Evolutionary conservation across 2,113 vertebrate genomes (phyloP).

Genomic region (Sapajus apella): DNA sequence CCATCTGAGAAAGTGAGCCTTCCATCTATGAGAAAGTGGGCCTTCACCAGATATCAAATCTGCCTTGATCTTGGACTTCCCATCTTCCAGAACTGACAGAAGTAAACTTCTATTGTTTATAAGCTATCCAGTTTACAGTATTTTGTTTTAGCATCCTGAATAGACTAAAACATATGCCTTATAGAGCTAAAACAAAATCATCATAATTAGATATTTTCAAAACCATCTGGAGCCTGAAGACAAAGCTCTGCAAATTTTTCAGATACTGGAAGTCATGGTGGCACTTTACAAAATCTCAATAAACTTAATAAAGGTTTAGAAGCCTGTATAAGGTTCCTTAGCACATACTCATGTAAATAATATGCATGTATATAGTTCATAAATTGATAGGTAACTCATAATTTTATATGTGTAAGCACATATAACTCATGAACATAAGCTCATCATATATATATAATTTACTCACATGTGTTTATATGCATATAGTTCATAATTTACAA

Average conservation of each 20-base stretch:
- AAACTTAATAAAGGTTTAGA: not conserved
- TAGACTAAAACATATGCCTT: not conserved
- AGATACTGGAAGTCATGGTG: not conserved
- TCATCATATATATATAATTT: not conserved
- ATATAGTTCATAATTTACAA: not conserved
- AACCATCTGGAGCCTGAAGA: conserved; percentile 22
- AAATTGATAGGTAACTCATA: not conserved
- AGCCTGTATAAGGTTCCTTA: not conserved
- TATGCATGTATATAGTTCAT: not conserved
- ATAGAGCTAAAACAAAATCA: not conserved
- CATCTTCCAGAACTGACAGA: not conserved
- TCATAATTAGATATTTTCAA: not conserved
- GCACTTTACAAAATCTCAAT: not conserved
- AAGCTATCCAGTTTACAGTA: not conserved
- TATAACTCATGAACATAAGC: not conserved
- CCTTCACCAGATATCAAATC: not conserved
- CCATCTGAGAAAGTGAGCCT: not conserved
- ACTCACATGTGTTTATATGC: not conserved
- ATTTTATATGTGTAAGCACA: not conserved
- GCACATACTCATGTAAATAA: not conserved
- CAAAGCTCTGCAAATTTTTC: not conserved
- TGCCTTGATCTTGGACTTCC: not conserved
- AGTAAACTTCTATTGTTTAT: not conserved
- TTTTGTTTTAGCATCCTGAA: not conserved
- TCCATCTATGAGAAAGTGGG: not conserved